Evolutionary conservation across 1,140 invertebrate species (phyloP).

Genomic region (Trichonephila clavata): DNA sequence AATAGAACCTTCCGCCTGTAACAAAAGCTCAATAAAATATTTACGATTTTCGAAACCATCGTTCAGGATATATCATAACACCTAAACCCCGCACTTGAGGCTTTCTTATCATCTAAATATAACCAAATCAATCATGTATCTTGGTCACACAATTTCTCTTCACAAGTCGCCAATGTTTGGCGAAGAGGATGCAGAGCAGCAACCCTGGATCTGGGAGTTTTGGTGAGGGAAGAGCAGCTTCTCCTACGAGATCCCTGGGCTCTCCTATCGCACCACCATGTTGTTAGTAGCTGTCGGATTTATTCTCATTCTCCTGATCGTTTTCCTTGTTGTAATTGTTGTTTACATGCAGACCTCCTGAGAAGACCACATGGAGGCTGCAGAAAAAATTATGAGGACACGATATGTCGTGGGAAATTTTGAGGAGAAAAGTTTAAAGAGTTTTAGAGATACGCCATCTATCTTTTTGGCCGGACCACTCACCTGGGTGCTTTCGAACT

Average conservation of each 20-base stretch:
- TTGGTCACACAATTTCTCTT: not conserved
- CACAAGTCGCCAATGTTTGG: not conserved
- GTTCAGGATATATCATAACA: not conserved
- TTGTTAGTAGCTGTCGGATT: conserved; percentile 74
- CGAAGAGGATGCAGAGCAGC: conserved; percentile 31
- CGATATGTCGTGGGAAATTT: not conserved
- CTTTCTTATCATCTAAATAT: not conserved
- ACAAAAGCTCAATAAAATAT: no score
- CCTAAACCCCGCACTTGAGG: not conserved
- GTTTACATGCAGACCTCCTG: conserved; percentile 73
- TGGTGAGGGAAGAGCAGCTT: conserved; percentile 25
- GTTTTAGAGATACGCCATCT: conserved; percentile 63
- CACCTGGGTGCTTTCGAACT: conserved; percentile 9
- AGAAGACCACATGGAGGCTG: not conserved
- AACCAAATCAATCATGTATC: not conserved
- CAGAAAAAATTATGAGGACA: not conserved
- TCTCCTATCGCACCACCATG: conserved; percentile 63
- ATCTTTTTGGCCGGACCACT: conserved; percentile 5
- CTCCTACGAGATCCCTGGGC: conserved; percentile 59
- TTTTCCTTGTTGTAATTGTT: conserved; percentile 73
- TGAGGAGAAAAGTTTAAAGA: conserved; percentile 51
- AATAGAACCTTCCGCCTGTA: no score
- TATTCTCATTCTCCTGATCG: conserved; percentile 69
- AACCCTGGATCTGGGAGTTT: conserved; percentile 45
- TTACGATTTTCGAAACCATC: no score